Conservation (phyloP, 2,888 invertebrate species). For the Ariolimax columbianus region DNA sequence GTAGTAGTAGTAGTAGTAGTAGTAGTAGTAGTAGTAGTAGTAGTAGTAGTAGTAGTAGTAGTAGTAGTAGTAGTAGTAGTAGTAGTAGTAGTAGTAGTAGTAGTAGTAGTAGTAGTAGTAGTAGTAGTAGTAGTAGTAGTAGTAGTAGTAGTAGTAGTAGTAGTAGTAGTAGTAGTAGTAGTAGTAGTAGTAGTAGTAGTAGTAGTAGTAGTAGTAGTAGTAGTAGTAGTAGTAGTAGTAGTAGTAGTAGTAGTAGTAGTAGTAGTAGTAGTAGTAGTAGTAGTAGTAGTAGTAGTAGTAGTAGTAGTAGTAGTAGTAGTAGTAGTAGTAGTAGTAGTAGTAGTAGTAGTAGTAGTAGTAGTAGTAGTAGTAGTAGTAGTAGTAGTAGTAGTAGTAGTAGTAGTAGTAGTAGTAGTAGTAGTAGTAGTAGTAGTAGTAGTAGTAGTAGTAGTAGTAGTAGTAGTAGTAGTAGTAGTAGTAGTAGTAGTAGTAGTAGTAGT, state of each 20-base stretch:
- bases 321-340: conserved; percentile 8
- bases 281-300: neutral
- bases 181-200: neutral
- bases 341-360: neutral
- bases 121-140: conserved; percentile 22
- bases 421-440: neutral
- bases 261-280: conserved; percentile 19
- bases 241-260: neutral
- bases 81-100: conserved; percentile 8
- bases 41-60: neutral
- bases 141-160: neutral
- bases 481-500: neutral
- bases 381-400: neutral
- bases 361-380: conserved; percentile 22
- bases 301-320: conserved; percentile 18
- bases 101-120: neutral
- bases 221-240: conserved; percentile 13
- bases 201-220: conserved; percentile 14
- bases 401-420: conserved; percentile 19
- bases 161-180: conserved; percentile 19
- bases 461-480: conserved; percentile 13
- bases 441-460: conserved; percentile 14
- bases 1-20: neutral
- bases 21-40: conserved; percentile 19
- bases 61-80: conserved; percentile 18